A percentile compares a stretch with the other conserved stretches of the same genome.
phyloP scores from a whole-genome alignment of 2,888 invertebrate genomes.

The Idaea dimidiata region DNA sequence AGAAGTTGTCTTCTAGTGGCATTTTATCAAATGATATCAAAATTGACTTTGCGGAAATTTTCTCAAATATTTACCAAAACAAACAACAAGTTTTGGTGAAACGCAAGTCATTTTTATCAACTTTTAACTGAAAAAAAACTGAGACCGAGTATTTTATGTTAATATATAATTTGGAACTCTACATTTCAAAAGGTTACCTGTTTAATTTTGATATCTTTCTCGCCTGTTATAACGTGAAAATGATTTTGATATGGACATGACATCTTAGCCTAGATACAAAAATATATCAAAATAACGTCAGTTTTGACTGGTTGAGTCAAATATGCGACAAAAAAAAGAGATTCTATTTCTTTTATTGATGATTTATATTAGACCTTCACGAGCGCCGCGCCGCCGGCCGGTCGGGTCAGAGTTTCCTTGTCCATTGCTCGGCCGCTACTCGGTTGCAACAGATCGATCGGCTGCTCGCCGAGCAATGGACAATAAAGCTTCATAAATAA shows the following conservation, averaged over 20 bases:
- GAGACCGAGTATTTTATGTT: not conserved
- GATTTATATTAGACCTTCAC: too few relatives aligned
- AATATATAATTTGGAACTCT: slow-evolving; percentile 13
- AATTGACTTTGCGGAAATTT: not conserved
- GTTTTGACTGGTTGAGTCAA: not conserved
- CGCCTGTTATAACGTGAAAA: slow-evolving; percentile 47
- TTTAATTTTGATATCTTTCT: slow-evolving; percentile 45
- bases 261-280: slow-evolving; percentile 60
- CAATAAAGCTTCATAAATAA: too few relatives aligned
- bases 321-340: not conserved
- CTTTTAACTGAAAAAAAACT: not conserved
- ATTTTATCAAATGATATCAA: not conserved
- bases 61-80: too few relatives aligned
- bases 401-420: too few relatives aligned
- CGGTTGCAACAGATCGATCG: too few relatives aligned
- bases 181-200: slow-evolving; percentile 42
- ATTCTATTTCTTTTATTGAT: too few relatives aligned
- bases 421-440: too few relatives aligned
- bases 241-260: slow-evolving; percentile 77
- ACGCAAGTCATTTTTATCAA: not conserved
- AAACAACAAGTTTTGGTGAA: not conserved
- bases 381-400: too few relatives aligned
- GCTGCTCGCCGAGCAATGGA: too few relatives aligned
- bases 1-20: slow-evolving; percentile 2
- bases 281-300: slow-evolving; percentile 11